Evolutionary conservation across 2,113 vertebrate genomes (phyloP).

Genomic region (Mionectes macconnelli): DNA sequence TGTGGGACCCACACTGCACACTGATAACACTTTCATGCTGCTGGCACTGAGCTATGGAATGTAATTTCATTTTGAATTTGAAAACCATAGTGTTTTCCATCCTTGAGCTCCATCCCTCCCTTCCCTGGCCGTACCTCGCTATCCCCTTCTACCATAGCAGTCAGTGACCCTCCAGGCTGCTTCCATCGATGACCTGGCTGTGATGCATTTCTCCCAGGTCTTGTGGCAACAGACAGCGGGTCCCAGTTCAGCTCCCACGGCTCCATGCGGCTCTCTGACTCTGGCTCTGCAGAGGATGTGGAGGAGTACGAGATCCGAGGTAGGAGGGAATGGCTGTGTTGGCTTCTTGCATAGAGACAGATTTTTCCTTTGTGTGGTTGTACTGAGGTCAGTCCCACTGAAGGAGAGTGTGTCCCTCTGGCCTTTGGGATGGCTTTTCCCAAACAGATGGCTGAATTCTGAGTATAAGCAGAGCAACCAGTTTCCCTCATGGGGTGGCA

Average conservation of each 20-base stretch:
- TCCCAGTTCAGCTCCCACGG: slow-evolving; percentile 88
- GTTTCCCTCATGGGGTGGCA: neutral
- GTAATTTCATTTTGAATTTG: neutral
- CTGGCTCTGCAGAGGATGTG: slow-evolving; percentile 86
- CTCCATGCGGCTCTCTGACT: slow-evolving; percentile 86
- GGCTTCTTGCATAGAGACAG: neutral
- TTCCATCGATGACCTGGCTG: neutral
- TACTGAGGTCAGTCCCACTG: neutral
- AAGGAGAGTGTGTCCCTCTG: neutral
- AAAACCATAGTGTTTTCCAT: neutral
- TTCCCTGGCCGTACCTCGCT: neutral
- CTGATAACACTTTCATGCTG: neutral
- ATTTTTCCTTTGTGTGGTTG: neutral
- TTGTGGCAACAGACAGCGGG: slow-evolving; percentile 84
- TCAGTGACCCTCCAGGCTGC: neutral
- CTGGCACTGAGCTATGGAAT: neutral
- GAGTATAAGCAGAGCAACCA: neutral
- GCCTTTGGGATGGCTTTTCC: neutral
- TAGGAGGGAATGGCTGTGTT: slow-evolving; percentile 56
- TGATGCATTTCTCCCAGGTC: slow-evolving; percentile 68
- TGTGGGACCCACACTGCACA: neutral
- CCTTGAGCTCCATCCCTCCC: neutral
- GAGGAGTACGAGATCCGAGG: slow-evolving; percentile 90
- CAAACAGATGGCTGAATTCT: neutral
- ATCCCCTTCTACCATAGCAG: neutral